These are phyloP conservation scores for Ecliptopera silaceata DNA, from an alignment of 2,888 invertebrate species.

Conservation along the genomic window DNA sequence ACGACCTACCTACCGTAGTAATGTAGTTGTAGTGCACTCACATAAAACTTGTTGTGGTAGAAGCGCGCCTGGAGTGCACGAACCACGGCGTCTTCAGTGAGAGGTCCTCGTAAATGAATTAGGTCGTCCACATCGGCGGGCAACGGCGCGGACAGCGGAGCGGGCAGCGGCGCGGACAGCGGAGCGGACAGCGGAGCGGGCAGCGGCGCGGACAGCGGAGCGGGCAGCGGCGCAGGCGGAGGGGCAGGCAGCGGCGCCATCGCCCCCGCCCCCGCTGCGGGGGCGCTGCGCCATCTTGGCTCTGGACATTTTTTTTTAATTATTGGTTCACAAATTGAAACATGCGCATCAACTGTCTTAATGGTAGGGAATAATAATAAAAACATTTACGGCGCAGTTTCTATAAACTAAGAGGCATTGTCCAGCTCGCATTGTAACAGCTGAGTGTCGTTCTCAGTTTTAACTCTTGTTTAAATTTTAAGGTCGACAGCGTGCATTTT, in stretches of 20 bases:
- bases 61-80: conserved; percentile 95
- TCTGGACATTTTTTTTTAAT: too few species aligned
- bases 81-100: conserved; percentile 97
- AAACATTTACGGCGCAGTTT: too few species aligned
- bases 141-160: conserved; percentile 36
- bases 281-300: conserved; percentile 56
- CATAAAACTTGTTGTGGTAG: conserved; percentile 93
- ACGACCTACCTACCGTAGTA: too few species aligned
- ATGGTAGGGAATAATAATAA: too few species aligned
- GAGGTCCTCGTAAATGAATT: conserved; percentile 95
- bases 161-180: conserved; percentile 34
- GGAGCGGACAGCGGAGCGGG: conserved; percentile 30
- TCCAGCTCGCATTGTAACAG: too few species aligned
- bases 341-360: too few species aligned
- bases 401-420: too few species aligned
- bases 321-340: too few species aligned
- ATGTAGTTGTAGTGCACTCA: conserved; percentile 80
- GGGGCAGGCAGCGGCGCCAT: conserved; percentile 39
- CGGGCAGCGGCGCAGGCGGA: conserved; percentile 33
- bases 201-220: conserved; percentile 37
- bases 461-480: too few species aligned
- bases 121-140: conserved; percentile 90
- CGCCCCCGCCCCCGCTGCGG: conserved; percentile 34
- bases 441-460: too few species aligned
- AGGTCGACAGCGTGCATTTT: too few species aligned